Evolutionary conservation across 2,113 vertebrate species (phyloP), one percentile per base, ranked within the genome.

Genomic region (Chloroceryle aenea): DNA sequence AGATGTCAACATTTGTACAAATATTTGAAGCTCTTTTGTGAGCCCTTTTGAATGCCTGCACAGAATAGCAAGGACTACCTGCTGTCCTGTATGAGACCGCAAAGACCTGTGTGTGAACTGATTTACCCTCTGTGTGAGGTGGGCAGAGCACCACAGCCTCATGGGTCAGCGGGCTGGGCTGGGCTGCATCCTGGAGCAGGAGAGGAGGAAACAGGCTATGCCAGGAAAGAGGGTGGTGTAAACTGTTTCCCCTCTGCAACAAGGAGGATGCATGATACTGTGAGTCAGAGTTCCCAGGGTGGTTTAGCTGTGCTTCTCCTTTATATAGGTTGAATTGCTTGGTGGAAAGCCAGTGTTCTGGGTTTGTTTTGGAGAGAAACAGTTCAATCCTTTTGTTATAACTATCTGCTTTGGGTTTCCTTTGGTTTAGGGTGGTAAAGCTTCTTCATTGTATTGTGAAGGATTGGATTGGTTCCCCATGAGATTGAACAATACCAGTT

Each of bases 221-320:
- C 96, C 95, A 96, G 90, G 88, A 93, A 96, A 96, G 90, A 95
- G 95, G 96, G 96, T 96, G 92, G 92, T 94, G 94, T 84, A 90
- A 78, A 89, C 53, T 27, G 12, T 50, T 97, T 96, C 95, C 96
- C 85, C 32, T 94, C 53, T 93, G 45, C 58, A 73, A 52, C 52
- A 61, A 48, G 90, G 56, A 88, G 91, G 64, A 47, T 0, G 20
- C 40, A 40, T 69, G 85, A 96, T 68, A 66, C 43, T 7, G 6
- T 96, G 93, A 97, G 85, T 97, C 95, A 97, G 69, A 95, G 73
- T 38, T 96, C 90, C 93, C 92, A 87, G 90, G 59, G 69, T 1
- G 0, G 71, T 50, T 76, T 29, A 68, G 40, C 56, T 64, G 13
- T 19, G 26, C 36, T 89, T 84, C 83, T 85, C n/a, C 75, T 95